These are phyloP conservation scores for Lottia scabra DNA, from an alignment of 2,888 invertebrate genomes.

Conservation along the genomic window DNA sequence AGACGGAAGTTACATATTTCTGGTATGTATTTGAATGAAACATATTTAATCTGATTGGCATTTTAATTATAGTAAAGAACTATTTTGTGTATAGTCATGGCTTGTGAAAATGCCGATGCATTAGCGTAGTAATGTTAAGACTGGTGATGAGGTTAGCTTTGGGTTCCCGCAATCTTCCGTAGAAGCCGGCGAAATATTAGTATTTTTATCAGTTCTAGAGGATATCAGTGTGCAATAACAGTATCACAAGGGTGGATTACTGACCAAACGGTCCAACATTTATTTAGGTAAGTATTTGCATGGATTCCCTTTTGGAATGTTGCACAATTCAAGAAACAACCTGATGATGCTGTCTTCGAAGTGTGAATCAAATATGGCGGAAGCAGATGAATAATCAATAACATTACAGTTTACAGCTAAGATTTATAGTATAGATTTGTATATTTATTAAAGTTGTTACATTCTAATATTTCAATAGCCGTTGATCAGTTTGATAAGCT, in stretches of 20 bases:
- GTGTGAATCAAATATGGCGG: not conserved
- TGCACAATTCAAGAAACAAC: not conserved
- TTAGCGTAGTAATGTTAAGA: not conserved
- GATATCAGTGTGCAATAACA: not conserved
- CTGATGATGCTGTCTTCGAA: not conserved
- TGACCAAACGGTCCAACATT: constrained; percentile 3
- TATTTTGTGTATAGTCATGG: not conserved
- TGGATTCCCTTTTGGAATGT: not conserved
- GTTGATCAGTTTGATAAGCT: no score
- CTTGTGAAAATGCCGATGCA: not conserved
- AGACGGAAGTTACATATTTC: no score
- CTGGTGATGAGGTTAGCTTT: constrained; percentile 50
- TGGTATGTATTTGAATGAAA: no score
- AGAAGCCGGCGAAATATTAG: constrained; percentile 12
- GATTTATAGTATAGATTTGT: no score
- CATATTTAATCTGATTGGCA: no score
- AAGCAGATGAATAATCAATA: not conserved
- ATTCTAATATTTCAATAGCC: no score
- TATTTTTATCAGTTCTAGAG: not conserved
- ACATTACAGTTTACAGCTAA: no score
- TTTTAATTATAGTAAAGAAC: not conserved
- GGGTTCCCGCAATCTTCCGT: constrained; percentile 56
- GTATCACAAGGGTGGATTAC: not conserved
- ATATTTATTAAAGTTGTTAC: no score
- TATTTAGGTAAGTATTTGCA: not conserved